phyloP scores from a whole-genome alignment of 2,797 vertebrate genomes.

The Malurus splendens region DNA sequence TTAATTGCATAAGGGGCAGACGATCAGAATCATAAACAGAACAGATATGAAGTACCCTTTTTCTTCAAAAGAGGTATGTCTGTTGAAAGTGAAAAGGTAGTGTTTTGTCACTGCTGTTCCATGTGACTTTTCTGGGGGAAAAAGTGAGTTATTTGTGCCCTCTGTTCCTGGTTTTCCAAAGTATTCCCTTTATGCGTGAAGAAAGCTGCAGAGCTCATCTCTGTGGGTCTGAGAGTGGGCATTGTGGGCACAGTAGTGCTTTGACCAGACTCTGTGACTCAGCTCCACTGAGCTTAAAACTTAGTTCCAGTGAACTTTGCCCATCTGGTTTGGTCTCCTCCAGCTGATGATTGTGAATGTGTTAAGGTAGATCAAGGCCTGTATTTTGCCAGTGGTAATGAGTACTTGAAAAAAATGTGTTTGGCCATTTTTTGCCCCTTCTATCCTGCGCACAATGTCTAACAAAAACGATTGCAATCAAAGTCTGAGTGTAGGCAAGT shows the following conservation, averaged over 20 bases:
- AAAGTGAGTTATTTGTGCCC: background rate
- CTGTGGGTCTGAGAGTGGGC: fast-evolving
- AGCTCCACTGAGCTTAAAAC: background rate
- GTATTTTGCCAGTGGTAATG: background rate
- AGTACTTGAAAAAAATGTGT: background rate
- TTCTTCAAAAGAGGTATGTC: background rate
- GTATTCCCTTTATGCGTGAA: background rate
- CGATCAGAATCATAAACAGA: background rate
- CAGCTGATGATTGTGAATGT: background rate
- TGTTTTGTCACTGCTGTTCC: background rate
- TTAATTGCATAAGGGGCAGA: background rate
- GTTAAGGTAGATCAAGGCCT: background rate
- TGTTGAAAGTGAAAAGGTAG: background rate
- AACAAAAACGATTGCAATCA: background rate
- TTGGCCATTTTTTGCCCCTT: background rate
- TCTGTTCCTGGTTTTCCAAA: background rate
- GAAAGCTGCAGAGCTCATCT: background rate
- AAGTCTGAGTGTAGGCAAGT: background rate
- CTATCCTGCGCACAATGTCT: background rate
- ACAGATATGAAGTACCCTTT: background rate
- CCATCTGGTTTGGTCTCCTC: background rate
- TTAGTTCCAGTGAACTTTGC: background rate
- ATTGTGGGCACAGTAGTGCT: background rate
- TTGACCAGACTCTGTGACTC: background rate
- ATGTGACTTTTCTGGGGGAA: background rate